Conservation (phyloP, 2,113 vertebrate genomes). For the Chaetorhynchus papuensis region DNA sequence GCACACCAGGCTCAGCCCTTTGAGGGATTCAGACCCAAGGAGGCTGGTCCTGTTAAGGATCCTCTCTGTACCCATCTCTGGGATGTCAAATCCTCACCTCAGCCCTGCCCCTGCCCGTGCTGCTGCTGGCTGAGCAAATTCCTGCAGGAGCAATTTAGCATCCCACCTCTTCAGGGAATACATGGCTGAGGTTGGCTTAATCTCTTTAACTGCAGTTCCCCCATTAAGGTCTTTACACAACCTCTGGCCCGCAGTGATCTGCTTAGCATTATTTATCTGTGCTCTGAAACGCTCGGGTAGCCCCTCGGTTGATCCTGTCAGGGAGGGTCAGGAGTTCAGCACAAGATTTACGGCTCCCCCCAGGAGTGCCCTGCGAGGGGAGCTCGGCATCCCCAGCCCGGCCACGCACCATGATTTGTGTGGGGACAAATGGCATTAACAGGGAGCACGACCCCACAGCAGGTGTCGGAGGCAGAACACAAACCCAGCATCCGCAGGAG, state of each 20-base stretch:
- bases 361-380: neutral
- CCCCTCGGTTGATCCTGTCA: slow-evolving; percentile 23
- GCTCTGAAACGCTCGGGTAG: neutral
- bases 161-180: neutral
- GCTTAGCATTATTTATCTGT: slow-evolving; percentile 59
- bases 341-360: neutral
- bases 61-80: neutral
- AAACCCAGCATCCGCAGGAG: neutral
- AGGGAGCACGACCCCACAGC: neutral
- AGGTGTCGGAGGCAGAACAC: neutral
- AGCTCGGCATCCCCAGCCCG: neutral
- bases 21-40: neutral
- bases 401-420: neutral
- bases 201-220: slow-evolving; percentile 40
- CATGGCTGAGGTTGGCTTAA: slow-evolving; percentile 10
- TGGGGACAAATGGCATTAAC: neutral
- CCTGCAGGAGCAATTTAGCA: slow-evolving; percentile 26
- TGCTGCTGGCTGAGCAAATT: neutral
- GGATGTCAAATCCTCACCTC: neutral
- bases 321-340: slow-evolving; percentile 38
- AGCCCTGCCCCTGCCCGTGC: neutral
- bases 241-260: slow-evolving; percentile 49
- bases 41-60: neutral
- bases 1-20: neutral
- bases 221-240: slow-evolving; percentile 56